Percentiles rank a stretch among this genome's conserved stretches.
Conservation (phyloP, 2,888 invertebrate genomes). For the Mechanitis mazaeus region DNA sequence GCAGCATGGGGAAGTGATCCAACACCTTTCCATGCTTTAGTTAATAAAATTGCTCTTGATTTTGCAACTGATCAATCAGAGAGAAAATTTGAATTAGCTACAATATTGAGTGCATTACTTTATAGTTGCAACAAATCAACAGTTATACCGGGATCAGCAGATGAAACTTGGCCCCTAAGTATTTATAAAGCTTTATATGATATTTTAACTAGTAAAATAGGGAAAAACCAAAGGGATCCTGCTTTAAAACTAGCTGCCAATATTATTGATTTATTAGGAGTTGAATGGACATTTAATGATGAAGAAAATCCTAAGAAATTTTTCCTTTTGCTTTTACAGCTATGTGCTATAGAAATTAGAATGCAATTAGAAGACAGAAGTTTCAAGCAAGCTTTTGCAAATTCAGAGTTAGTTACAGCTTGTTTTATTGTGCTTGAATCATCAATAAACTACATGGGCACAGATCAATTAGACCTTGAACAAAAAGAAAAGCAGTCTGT, state of each 20-base stretch:
- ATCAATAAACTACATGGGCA: conserved; percentile 86
- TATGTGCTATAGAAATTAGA: conserved; percentile 93
- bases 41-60: conserved; percentile 89
- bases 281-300: conserved; percentile 89
- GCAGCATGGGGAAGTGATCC: conserved; percentile 87
- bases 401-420: conserved; percentile 86
- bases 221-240: conserved; percentile 91
- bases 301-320: conserved; percentile 89
- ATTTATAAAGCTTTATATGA: conserved; percentile 89
- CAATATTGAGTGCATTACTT: conserved; percentile 84
- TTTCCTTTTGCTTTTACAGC: conserved; percentile 87
- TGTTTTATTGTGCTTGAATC: conserved; percentile 89
- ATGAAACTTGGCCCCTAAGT: conserved; percentile 88
- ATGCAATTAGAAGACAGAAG: conserved; percentile 94
- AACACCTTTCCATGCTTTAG: conserved; percentile 86
- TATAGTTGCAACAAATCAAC: conserved; percentile 83
- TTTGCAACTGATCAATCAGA: conserved; percentile 93
- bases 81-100: conserved; percentile 91
- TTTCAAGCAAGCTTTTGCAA: conserved; percentile 85
- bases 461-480: conserved; percentile 88
- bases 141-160: conserved; percentile 78
- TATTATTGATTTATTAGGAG: conserved; percentile 87
- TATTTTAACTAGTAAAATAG: conserved; percentile 90
- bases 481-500: conserved; percentile 94
- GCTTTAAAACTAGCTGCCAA: conserved; percentile 89